Evolutionary conservation across 1,140 invertebrate species (phyloP).

Genomic region (Lepidurus packardi): DNA sequence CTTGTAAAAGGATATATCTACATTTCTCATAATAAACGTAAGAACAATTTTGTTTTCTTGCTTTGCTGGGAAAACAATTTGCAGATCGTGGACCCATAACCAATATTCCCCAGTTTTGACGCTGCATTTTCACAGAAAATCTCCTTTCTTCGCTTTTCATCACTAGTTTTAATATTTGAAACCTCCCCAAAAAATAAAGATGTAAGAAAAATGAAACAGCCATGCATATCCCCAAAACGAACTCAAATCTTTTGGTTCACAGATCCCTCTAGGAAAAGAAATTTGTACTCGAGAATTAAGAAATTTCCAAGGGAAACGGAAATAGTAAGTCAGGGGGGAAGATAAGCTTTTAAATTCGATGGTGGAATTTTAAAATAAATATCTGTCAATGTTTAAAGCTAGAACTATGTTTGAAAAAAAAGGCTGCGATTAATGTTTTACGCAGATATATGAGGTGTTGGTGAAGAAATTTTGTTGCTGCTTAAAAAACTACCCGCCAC

Average conservation of each 20-base stretch:
- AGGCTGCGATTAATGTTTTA: not conserved
- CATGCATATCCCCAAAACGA: not conserved
- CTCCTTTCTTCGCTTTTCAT: not conserved
- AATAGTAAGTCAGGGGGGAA: not conserved
- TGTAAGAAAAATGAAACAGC: not conserved
- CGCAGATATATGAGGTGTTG: slow-evolving; percentile 4
- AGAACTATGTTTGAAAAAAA: not conserved
- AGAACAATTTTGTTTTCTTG: not conserved
- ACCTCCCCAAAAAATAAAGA: not conserved
- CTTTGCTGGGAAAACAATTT: not conserved
- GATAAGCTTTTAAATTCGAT: too few relatives aligned
- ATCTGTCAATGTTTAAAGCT: not conserved
- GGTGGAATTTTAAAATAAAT: not conserved
- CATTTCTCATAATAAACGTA: slow-evolving; percentile 3
- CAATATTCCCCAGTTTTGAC: not conserved
- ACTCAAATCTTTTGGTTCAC: not conserved
- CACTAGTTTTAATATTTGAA: not conserved
- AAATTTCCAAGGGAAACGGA: not conserved
- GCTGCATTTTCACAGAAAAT: slow-evolving; percentile 9
- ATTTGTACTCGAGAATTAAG: slow-evolving; percentile 2
- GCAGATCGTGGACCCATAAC: not conserved
- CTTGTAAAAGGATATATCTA: slow-evolving; percentile 1
- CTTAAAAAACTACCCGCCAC: not conserved
- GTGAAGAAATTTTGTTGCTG: not conserved
- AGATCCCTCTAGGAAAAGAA: slow-evolving; percentile 12